phyloP scores from a whole-genome alignment of 2,797 vertebrate species.

The Phoebastria nigripes region DNA sequence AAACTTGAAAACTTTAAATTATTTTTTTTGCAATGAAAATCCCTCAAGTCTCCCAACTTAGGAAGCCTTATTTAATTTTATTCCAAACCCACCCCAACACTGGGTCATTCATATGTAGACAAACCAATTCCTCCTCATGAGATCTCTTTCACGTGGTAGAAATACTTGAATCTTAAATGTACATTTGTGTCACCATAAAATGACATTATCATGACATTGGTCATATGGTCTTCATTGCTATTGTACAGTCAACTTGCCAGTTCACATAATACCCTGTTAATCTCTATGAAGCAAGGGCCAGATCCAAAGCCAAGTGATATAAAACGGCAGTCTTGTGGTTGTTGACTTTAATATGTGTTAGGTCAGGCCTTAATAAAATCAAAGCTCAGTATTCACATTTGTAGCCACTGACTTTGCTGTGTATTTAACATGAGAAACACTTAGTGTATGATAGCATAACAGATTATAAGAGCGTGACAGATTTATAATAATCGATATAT shows the following conservation, averaged over 20 bases:
- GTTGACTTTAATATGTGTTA: neutral
- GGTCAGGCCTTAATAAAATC: neutral
- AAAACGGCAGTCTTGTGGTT: neutral
- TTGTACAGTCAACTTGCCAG: neutral
- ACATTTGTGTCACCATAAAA: neutral
- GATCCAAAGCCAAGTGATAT: neutral
- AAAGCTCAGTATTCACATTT: neutral
- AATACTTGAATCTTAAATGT: neutral
- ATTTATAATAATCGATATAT: neutral
- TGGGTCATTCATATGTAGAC: rapidly evolving
- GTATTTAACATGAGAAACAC: neutral
- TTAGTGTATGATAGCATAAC: neutral
- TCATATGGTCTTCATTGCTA: neutral
- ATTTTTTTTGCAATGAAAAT: neutral
- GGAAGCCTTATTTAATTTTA: neutral
- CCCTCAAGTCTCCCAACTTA: neutral
- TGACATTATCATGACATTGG: neutral
- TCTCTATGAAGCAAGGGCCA: neutral
- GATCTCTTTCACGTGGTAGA: neutral
- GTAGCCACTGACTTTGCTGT: neutral
- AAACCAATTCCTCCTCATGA: neutral
- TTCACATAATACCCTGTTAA: neutral
- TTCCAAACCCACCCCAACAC: neutral
- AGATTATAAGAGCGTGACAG: neutral
- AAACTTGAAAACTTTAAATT: neutral